Evolutionary conservation across 2,113 vertebrate genomes (phyloP).

Genomic region (Galeopterus variegatus): DNA sequence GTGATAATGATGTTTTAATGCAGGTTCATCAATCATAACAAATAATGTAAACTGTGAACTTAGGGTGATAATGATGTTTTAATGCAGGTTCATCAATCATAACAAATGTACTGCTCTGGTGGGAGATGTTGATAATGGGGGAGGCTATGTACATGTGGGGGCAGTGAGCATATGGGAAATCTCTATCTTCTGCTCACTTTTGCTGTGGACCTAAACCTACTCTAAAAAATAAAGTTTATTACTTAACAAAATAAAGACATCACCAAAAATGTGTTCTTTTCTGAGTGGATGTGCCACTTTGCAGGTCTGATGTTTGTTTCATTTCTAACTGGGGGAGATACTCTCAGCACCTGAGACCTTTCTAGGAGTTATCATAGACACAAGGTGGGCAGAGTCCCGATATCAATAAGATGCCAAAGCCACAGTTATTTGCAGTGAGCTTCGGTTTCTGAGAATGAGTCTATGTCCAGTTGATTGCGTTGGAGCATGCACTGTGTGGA

Average conservation of each 20-base stretch:
- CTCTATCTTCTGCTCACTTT: not conserved
- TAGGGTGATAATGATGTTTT: not conserved
- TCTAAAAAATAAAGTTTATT: not conserved
- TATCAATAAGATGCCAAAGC: not conserved
- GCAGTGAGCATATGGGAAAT: not conserved
- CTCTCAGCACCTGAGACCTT: not conserved
- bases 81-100: not conserved
- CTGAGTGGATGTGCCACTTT: not conserved
- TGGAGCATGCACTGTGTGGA: not conserved
- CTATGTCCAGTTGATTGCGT: not conserved
- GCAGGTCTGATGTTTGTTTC: not conserved
- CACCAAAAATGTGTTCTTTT: not conserved
- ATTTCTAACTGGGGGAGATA: not conserved
- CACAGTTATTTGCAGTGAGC: not conserved
- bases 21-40: too few relatives aligned
- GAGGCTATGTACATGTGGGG: rapidly evolving
- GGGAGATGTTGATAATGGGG: not conserved
- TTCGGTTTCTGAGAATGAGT: not conserved
- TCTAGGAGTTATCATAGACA: not conserved
- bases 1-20: too few relatives aligned
- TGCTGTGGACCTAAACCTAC: not conserved
- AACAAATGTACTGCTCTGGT: not conserved
- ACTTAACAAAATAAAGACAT: not conserved
- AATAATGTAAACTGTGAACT: too few relatives aligned
- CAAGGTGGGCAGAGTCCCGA: not conserved